Conservation (phyloP, 2,888 invertebrate genomes). For the Leptarthrus brevirostris region DNA sequence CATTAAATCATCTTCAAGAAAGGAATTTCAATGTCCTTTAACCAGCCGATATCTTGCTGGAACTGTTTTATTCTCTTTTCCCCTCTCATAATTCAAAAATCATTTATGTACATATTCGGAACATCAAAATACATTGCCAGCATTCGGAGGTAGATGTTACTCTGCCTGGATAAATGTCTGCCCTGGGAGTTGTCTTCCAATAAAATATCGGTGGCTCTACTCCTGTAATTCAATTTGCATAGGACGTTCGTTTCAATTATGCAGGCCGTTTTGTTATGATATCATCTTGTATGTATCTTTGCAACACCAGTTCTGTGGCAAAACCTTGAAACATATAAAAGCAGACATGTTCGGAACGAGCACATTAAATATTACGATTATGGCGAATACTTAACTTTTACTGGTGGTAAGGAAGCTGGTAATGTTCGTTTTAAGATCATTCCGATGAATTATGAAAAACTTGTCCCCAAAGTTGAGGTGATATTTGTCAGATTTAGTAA, state of each 20-base stretch:
- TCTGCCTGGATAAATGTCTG: slow-evolving; percentile 48
- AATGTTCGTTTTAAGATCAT: slow-evolving; percentile 19
- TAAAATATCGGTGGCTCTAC: slow-evolving; percentile 50
- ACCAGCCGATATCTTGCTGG: background rate
- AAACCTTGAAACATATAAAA: background rate
- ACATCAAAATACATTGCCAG: slow-evolving; percentile 27
- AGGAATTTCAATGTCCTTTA: background rate
- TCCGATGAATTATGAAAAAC: slow-evolving; percentile 22
- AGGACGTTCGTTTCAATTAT: slow-evolving; percentile 53
- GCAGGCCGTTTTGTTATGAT: slow-evolving; percentile 45
- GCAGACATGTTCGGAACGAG: slow-evolving; percentile 5
- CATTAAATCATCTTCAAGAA: too few species aligned
- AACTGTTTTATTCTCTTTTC: background rate
- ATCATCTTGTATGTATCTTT: slow-evolving; percentile 25
- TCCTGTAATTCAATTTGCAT: slow-evolving; percentile 53
- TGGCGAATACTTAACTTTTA: slow-evolving; percentile 39
- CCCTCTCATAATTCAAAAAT: slow-evolving; percentile 47
- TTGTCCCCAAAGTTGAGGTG: background rate
- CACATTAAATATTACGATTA: slow-evolving; percentile 45
- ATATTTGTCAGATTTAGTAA: slow-evolving; percentile 10
- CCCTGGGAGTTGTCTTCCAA: slow-evolving; percentile 50
- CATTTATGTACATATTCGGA: slow-evolving; percentile 46
- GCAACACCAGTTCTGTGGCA: background rate
- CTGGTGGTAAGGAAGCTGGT: slow-evolving; percentile 1
- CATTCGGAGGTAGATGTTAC: slow-evolving; percentile 23